These are phyloP conservation scores for Aselliscus stoliczkanus DNA, from an alignment of 2,797 vertebrate genomes.

Conservation along the genomic window DNA sequence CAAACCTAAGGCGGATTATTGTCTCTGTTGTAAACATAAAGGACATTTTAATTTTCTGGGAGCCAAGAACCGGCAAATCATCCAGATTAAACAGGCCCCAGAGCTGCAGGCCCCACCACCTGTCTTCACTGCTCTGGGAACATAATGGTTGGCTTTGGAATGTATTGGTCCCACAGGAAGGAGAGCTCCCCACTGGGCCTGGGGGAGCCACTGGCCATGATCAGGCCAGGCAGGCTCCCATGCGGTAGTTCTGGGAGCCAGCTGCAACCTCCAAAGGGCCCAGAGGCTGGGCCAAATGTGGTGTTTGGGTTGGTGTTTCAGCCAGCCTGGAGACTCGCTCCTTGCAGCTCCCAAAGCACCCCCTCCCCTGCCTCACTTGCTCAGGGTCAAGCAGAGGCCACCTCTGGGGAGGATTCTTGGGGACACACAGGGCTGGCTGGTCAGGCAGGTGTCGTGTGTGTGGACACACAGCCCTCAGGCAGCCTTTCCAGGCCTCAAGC, in stretches of 20 bases:
- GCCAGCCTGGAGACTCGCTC: neutral
- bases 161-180: neutral
- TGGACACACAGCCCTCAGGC: neutral
- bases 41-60: slow-evolving; percentile 74
- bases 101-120: neutral
- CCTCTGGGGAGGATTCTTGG: neutral
- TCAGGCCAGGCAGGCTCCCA: neutral
- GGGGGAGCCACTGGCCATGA: neutral
- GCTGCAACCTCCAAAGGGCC: neutral
- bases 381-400: neutral
- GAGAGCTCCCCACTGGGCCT: neutral
- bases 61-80: slow-evolving; percentile 18
- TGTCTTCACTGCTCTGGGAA: neutral
- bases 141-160: neutral
- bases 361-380: neutral
- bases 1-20: slow-evolving; percentile 76
- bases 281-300: neutral
- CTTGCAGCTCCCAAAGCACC: neutral
- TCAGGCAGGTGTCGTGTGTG: neutral
- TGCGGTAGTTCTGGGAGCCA: neutral
- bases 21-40: slow-evolving; percentile 73
- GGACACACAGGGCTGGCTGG: accelerated
- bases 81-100: neutral
- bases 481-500: neutral
- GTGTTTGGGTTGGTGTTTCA: neutral